Evolutionary conservation across 2,888 invertebrate genomes (phyloP).

Genomic region (Cephus rjabovi): DNA sequence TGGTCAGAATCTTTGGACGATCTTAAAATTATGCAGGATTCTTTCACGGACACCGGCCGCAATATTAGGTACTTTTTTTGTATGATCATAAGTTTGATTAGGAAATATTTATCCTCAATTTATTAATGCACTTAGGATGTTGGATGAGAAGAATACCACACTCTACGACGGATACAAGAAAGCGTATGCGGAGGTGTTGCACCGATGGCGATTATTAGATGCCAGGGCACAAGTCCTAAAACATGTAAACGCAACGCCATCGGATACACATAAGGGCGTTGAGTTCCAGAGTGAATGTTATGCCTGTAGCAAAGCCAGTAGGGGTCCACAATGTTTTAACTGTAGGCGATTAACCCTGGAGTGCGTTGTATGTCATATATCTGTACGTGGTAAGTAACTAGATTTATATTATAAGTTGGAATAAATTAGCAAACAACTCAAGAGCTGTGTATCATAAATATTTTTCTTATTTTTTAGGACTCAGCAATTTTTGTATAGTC

Average conservation of each 20-base stretch:
- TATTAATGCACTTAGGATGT: conserved; percentile 47
- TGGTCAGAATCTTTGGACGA: conserved; percentile 90
- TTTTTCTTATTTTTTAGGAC: conserved; percentile 60
- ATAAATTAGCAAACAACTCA: too few relatives aligned
- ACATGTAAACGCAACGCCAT: conserved; percentile 67
- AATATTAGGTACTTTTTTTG: conserved; percentile 47
- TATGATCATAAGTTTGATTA: background rate
- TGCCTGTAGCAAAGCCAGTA: conserved; percentile 75
- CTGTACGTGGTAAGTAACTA: conserved; percentile 76
- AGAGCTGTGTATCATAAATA: background rate
- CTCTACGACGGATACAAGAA: conserved; percentile 87
- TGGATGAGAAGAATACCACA: conserved; percentile 68
- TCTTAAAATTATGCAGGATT: conserved; percentile 67
- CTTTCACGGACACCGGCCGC: conserved; percentile 52
- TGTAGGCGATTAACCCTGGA: conserved; percentile 83
- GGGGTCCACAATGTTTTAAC: conserved; percentile 76
- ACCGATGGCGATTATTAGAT: conserved; percentile 85
- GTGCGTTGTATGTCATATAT: conserved; percentile 87
- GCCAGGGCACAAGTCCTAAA: conserved; percentile 80
- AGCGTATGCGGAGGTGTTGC: conserved; percentile 89
- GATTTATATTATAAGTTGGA: too few relatives aligned
- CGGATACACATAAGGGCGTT: conserved; percentile 73
- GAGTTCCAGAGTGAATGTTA: conserved; percentile 82
- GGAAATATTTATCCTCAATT: conserved; percentile 27
- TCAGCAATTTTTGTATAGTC: conserved; percentile 85